Base-by-base conservation (phyloP, 35 echinoderm and acorn worm species). In the Amphiura filiformis region DNA sequence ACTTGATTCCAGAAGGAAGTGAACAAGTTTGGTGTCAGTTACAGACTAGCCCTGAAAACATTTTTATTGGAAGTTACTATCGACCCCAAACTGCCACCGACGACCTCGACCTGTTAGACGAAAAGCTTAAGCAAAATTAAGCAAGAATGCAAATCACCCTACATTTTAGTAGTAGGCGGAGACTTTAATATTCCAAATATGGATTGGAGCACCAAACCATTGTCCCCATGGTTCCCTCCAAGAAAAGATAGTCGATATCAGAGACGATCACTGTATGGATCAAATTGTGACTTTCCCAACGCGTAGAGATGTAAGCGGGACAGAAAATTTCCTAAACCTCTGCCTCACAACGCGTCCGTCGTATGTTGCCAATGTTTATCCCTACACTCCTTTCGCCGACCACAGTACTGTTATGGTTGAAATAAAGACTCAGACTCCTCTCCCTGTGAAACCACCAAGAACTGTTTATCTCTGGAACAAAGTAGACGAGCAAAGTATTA, bases 21-120 rank as follows among this genome's bases (percentile, higher is more conserved):
- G 82, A 84, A 84, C 82, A 84, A 84, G 34, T 28, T 36, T 84
- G 82, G 82, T 84, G 82, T 34, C 82, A 84, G 34, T 38, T 84
- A 26, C 32, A 64, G 28, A 64, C 15, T 26, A 34, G 82, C 18
- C 12, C 82, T 15, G 82, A 84, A 61, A 84, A 57, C 32, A 34
- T 84, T 34, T 84, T 84, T 13, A 70, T 31, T 65, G 52, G 82
- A 22, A 84, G 82, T 44, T 83, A 84, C 26, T 80, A 80, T 36
- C 1, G 82, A 32, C 42, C 47, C 44, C 42, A n/a, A 33, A 35
- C 57, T 13, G 57, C 82, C 35, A 84, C 61, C 34, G 57, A 11
- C 17, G 57, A 70, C 9, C 26, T 70, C 2, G 61, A 70, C 28
- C 26, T 11, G 9, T 70, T 52, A 20, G 20, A 70, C 28, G 1